Percentiles rank a stretch among this genome's conserved stretches.
Conservation (phyloP, 2,113 vertebrate species). For the Pholis gunnellus region DNA sequence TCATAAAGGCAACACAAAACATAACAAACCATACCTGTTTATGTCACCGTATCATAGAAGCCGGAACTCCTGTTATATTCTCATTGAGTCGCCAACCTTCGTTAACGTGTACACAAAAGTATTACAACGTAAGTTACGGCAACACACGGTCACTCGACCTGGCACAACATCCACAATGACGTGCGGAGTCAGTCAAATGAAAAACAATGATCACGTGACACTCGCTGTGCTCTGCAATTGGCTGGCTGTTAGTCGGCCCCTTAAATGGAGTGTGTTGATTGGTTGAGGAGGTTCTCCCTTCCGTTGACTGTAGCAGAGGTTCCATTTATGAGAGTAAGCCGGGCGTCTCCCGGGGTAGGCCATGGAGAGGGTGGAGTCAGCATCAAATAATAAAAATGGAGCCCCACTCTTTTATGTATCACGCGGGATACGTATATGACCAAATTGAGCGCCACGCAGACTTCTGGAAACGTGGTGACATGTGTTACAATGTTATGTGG, state of each 20-base stretch:
- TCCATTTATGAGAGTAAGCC: not conserved
- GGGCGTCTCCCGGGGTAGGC: not conserved
- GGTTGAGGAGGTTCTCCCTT: slow-evolving; percentile 41
- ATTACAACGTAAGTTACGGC: not conserved
- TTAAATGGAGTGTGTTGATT: slow-evolving; percentile 62
- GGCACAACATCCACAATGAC: slow-evolving; percentile 30
- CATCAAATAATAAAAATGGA: not conserved
- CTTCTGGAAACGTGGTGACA: not conserved
- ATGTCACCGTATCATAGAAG: slow-evolving; percentile 7
- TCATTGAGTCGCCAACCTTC: not conserved
- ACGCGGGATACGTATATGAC: fast-evolving
- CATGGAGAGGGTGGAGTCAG: not conserved
- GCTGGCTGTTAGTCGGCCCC: slow-evolving; percentile 32
- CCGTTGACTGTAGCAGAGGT: too few relatives aligned
- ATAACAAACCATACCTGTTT: slow-evolving; percentile 54
- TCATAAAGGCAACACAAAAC: not conserved
- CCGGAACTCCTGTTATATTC: not conserved
- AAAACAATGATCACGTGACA: slow-evolving; percentile 75
- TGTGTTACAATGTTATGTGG: not conserved
- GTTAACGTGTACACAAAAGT: not conserved
- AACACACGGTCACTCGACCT: not conserved
- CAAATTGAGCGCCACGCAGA: not conserved
- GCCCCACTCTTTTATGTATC: not conserved
- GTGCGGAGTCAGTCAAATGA: slow-evolving; percentile 18
- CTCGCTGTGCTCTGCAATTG: slow-evolving; percentile 34